Evolutionary conservation across 2,113 vertebrate species (phyloP).

Genomic region (Gila orcuttii): DNA sequence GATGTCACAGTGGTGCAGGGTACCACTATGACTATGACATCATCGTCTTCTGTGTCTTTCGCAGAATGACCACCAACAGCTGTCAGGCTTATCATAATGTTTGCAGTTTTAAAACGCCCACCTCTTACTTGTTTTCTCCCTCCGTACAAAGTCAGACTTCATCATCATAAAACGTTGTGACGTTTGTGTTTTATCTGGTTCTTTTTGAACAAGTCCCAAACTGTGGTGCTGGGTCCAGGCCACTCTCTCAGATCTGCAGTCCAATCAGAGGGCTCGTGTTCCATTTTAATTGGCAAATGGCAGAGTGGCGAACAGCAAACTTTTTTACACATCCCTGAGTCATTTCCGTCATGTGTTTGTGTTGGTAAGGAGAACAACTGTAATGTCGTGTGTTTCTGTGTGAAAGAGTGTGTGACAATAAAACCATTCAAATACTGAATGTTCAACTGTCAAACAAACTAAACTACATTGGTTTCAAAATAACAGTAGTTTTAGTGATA

Average conservation of each 20-base stretch:
- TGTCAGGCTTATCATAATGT: conserved; percentile 23
- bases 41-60: not conserved
- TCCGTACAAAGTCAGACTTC: conserved; percentile 41
- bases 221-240: conserved; percentile 9
- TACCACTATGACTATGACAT: not conserved
- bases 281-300: conserved; percentile 49
- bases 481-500: not conserved
- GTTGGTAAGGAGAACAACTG: not conserved
- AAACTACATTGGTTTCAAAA: not conserved
- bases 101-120: conserved; percentile 10
- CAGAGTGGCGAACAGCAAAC: conserved; percentile 39
- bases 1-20: not conserved
- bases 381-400: not conserved
- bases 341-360: conserved; percentile 34
- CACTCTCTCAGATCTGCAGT: conserved; percentile 10
- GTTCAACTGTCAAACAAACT: not conserved
- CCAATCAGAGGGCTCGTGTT: conserved; percentile 43
- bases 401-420: not conserved
- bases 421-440: not conserved
- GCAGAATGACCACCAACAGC: conserved; percentile 19
- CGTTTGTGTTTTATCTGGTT: conserved; percentile 30
- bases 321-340: conserved; percentile 28
- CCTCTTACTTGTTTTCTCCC: not conserved
- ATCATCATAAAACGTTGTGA: conserved; percentile 46
- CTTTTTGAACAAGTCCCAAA: conserved; percentile 46